Conservation (phyloP, 2,888 invertebrate genomes). For the Pterostichus madidus region DNA sequence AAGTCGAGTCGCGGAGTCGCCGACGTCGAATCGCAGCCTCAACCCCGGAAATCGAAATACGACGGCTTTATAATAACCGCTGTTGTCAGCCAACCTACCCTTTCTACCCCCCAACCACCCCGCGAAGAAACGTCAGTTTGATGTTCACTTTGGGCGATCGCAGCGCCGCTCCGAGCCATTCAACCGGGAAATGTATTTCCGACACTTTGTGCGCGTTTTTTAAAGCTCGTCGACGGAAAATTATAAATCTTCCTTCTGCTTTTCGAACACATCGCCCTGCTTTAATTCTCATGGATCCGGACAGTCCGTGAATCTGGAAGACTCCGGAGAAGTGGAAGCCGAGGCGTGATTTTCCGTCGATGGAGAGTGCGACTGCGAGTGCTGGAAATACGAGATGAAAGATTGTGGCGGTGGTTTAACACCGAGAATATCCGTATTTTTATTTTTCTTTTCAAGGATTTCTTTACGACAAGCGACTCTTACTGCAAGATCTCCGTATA, state of each 20-base stretch:
- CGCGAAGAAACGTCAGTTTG: slow-evolving; percentile 41
- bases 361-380: not conserved
- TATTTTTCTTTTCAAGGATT: not conserved
- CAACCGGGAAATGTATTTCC: slow-evolving; percentile 63
- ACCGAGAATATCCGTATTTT: slow-evolving; percentile 2
- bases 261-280: slow-evolving; percentile 54
- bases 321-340: not conserved
- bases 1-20: not conserved
- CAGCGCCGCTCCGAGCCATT: slow-evolving; percentile 33
- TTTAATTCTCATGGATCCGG: slow-evolving; percentile 51
- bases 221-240: slow-evolving; percentile 58
- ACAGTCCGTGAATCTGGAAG: slow-evolving; percentile 17
- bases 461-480: too few species aligned
- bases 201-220: slow-evolving; percentile 62
- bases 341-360: slow-evolving; percentile 1
- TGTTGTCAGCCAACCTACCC: slow-evolving; percentile 38
- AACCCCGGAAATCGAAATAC: slow-evolving; percentile 58
- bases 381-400: slow-evolving; percentile 31
- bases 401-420: slow-evolving; percentile 34
- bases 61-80: slow-evolving; percentile 61
- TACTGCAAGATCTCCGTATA: too few species aligned
- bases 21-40: not conserved
- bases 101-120: not conserved
- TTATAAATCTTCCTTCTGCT: slow-evolving; percentile 63
- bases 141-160: slow-evolving; percentile 58